Conservation (phyloP, 2,797 vertebrate species). For the Staurois parvus region DNA sequence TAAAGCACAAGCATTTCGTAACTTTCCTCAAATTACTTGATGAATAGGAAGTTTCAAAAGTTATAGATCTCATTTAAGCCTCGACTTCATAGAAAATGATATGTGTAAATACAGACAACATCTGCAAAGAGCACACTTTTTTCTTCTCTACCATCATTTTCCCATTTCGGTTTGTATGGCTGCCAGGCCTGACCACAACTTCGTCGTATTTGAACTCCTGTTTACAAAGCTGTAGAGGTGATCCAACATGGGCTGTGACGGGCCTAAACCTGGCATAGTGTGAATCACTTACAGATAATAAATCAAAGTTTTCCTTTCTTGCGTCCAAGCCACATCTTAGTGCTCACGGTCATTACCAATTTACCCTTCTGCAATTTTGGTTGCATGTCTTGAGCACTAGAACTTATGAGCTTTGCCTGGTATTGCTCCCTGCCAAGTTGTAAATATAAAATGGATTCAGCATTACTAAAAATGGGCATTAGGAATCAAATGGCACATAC, state of each 20-base stretch:
- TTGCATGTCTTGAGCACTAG: neutral
- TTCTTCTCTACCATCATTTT: neutral
- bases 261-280: neutral
- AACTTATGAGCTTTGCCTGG: neutral
- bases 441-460: neutral
- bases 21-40: neutral
- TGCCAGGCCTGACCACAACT: neutral
- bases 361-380: constrained; percentile 32
- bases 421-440: neutral
- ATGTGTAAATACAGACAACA: neutral
- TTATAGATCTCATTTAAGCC: neutral
- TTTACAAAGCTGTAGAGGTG: neutral
- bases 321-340: constrained; percentile 8
- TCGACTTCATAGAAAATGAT: neutral
- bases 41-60: neutral
- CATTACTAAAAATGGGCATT: constrained; percentile 31
- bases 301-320: constrained; percentile 1
- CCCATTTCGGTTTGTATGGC: neutral
- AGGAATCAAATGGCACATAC: neutral
- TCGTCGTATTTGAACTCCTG: neutral
- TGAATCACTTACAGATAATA: neutral
- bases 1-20: neutral
- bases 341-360: constrained; percentile 38
- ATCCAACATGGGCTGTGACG: neutral
- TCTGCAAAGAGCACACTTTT: neutral